Conservation (phyloP, 1,140 invertebrate species). For the Orchesella cincta region DNA sequence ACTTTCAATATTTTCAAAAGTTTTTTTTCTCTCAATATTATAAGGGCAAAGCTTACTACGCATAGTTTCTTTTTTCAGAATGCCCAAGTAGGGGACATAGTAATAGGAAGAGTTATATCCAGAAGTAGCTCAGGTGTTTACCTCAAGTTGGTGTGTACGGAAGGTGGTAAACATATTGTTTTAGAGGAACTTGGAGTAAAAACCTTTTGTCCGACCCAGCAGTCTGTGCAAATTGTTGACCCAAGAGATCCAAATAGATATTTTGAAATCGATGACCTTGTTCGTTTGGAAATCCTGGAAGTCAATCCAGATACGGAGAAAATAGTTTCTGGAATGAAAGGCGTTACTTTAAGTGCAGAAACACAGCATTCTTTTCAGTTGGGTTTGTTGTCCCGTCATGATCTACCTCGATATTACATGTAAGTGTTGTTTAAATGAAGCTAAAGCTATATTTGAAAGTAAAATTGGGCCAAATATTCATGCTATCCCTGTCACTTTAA, state of each 20-base stretch:
- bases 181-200: conserved; percentile 81
- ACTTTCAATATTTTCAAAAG: too few relatives aligned
- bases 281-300: conserved; percentile 84
- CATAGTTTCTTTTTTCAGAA: conserved; percentile 61
- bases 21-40: too few relatives aligned
- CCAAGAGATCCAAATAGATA: conserved; percentile 33
- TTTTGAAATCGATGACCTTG: conserved; percentile 62
- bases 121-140: conserved; percentile 73
- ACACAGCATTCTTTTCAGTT: conserved; percentile 62
- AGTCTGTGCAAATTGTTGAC: conserved; percentile 53
- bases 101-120: conserved; percentile 75
- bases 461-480: not conserved
- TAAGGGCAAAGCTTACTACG: not conserved
- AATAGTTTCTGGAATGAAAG: conserved; percentile 82
- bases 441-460: too few relatives aligned
- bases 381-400: conserved; percentile 79
- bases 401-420: conserved; percentile 84
- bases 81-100: conserved; percentile 77
- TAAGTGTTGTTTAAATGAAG: conserved; percentile 64
- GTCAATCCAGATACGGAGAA: conserved; percentile 83
- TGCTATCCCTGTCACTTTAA: too few relatives aligned
- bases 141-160: conserved; percentile 79
- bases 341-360: conserved; percentile 65
- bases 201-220: conserved; percentile 57
- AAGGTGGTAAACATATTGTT: conserved; percentile 72